Evolutionary conservation across 2,113 vertebrate species (phyloP).

Genomic region (Hypanus sabinus): DNA sequence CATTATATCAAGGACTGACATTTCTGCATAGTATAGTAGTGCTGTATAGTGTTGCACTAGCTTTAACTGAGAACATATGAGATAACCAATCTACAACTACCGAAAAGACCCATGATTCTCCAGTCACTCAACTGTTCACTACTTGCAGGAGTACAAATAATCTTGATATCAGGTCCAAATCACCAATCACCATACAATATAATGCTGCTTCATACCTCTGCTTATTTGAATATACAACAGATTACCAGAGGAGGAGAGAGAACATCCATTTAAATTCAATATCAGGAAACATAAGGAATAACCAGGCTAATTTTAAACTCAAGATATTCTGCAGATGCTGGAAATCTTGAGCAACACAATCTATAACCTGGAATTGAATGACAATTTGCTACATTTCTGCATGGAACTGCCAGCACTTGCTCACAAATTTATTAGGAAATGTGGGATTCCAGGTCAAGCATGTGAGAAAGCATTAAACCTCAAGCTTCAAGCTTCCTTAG

Average conservation of each 20-base stretch:
- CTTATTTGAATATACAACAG: not conserved
- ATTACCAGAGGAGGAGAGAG: not conserved
- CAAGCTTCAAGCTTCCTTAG: too few relatives aligned
- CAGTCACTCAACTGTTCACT: not conserved
- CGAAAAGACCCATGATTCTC: not conserved
- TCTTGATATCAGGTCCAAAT: not conserved
- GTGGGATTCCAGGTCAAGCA: too few relatives aligned
- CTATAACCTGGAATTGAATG: too few relatives aligned
- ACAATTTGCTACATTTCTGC: too few relatives aligned
- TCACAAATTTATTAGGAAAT: too few relatives aligned
- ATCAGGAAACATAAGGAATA: not conserved
- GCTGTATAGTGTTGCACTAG: not conserved
- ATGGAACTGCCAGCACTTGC: too few relatives aligned
- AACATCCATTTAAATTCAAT: too few relatives aligned
- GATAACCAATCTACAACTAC: too few relatives aligned
- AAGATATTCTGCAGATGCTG: too few relatives aligned
- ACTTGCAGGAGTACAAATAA: not conserved
- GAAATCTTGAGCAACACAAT: too few relatives aligned
- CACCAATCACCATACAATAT: not conserved
- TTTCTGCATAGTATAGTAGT: not conserved
- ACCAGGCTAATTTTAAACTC: too few relatives aligned
- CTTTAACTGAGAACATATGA: not conserved
- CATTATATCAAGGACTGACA: not conserved
- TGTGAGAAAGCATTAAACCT: too few relatives aligned
- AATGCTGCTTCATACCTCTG: not conserved